phyloP scores from a whole-genome alignment of 2,113 vertebrate genomes.

The Neotoma lepida region DNA sequence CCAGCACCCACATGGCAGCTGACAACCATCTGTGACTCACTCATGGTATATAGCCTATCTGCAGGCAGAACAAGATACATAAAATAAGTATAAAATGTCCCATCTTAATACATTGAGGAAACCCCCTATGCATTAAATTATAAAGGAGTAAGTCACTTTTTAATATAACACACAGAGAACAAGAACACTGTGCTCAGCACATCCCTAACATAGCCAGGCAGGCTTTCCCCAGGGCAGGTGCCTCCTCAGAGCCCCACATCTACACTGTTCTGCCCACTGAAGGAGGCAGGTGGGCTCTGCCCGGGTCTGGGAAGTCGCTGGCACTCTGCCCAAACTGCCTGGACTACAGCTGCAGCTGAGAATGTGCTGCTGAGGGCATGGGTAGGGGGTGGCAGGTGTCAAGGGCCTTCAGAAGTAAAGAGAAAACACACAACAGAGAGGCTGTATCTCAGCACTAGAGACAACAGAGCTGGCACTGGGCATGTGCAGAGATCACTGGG shows the following conservation, averaged over 20 bases:
- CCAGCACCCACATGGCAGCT: background rate
- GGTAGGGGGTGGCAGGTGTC: background rate
- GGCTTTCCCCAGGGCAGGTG: background rate
- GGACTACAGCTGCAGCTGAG: background rate
- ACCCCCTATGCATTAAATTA: background rate
- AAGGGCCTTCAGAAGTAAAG: background rate
- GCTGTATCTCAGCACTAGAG: background rate
- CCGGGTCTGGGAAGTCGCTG: background rate
- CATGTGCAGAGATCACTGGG: rapidly evolving
- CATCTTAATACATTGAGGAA: background rate
- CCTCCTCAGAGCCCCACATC: background rate
- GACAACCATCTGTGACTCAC: background rate
- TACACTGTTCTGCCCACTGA: background rate
- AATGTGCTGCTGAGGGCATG: background rate
- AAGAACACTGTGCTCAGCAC: background rate
- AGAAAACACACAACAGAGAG: background rate
- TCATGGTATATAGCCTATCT: background rate
- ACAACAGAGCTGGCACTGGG: background rate
- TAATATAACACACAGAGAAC: background rate
- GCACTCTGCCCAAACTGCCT: too few species aligned
- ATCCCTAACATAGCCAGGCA: background rate
- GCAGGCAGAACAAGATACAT: background rate
- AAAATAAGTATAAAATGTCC: too few species aligned
- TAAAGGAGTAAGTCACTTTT: background rate
- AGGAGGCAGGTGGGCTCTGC: background rate